Conservation (phyloP, 2,113 vertebrate genomes). For the Puffinus mauretanicus region DNA sequence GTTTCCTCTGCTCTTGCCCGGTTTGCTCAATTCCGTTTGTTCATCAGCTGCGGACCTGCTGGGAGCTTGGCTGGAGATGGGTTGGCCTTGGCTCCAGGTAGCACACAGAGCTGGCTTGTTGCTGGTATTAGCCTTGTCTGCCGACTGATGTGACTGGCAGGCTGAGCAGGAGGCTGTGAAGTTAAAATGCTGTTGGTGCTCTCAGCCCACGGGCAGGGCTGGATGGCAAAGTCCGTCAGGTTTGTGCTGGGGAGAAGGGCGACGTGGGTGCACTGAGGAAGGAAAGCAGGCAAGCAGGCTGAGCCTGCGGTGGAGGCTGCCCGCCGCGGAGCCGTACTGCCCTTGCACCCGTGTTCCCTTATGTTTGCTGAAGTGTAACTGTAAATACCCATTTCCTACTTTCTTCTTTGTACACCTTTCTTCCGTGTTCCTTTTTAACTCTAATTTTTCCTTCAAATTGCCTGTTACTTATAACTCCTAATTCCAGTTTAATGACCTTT, state of each 20-base stretch:
- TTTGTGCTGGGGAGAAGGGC: accelerated
- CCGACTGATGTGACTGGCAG: accelerated
- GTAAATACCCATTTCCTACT: background rate
- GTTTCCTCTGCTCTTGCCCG: background rate
- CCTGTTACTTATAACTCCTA: background rate
- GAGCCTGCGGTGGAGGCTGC: background rate
- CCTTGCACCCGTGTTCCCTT: background rate
- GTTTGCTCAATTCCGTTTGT: background rate
- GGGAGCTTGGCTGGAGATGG: background rate
- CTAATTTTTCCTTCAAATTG: background rate
- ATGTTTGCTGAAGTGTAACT: background rate
- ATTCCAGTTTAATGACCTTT: conserved; percentile 27
- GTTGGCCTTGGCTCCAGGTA: background rate
- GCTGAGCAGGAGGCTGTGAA: background rate
- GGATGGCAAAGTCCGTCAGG: accelerated
- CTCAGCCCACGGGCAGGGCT: background rate
- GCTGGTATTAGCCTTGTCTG: background rate
- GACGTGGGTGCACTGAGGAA: accelerated
- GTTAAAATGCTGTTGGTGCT: background rate
- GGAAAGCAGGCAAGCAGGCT: background rate
- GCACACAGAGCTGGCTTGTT: background rate
- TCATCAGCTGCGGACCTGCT: background rate
- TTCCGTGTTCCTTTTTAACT: background rate
- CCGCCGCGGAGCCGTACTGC: accelerated
- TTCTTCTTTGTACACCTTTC: background rate